Conservation (phyloP, 2,797 vertebrate species). For the Phrynocephalus vlangalii region DNA sequence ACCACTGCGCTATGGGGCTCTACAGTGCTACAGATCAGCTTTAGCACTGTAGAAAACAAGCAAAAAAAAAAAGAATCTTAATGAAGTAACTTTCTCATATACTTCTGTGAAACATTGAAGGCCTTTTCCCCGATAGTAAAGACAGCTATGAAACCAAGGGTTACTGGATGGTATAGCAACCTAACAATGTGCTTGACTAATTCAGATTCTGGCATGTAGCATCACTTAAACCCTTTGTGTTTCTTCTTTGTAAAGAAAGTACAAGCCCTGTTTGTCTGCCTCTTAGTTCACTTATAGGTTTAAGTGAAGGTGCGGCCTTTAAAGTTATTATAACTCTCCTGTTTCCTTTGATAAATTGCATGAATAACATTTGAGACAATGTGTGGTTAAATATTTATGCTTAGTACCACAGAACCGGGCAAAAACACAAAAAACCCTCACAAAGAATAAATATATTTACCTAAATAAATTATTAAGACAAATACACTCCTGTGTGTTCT, state of each 20-base stretch:
- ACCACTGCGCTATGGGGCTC: no score
- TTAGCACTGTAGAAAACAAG: no score
- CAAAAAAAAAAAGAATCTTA: no score
- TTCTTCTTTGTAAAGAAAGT: conserved; percentile 47
- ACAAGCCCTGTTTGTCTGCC: conserved; percentile 53
- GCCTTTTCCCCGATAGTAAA: no score
- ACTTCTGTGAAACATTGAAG: background rate
- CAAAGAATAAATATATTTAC: conserved; percentile 90
- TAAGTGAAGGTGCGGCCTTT: conserved; percentile 81
- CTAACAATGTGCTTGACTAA: background rate
- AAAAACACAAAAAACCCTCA: conserved; percentile 78
- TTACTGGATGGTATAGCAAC: background rate
- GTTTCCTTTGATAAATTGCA: conserved; percentile 86
- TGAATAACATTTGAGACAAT: conserved; percentile 88
- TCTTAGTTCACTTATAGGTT: conserved; percentile 82
- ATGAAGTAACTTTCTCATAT: background rate
- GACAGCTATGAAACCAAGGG: background rate
- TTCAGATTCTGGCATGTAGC: background rate
- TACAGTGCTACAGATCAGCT: no score
- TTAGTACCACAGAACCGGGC: conserved; percentile 81
- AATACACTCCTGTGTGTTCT: conserved; percentile 87
- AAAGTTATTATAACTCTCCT: conserved; percentile 82
- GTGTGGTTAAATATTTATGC: conserved; percentile 88
- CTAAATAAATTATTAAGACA: conserved; percentile 90
- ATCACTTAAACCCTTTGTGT: conserved; percentile 38